phyloP scores from a whole-genome alignment of 2,113 vertebrate species.

The Epinephelus lanceolatus region DNA sequence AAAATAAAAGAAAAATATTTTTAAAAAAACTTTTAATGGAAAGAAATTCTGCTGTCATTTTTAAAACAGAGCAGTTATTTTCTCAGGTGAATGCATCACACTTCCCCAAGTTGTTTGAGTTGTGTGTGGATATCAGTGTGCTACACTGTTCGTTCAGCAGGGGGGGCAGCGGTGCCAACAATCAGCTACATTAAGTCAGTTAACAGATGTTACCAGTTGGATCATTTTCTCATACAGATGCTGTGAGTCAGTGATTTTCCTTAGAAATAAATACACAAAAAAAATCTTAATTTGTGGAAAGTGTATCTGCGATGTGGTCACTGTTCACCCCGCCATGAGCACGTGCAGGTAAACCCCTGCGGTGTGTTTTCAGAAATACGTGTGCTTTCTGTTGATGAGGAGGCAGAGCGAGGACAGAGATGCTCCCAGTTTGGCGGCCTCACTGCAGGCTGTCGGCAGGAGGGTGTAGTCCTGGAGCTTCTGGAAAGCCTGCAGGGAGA shows the following conservation, averaged over 20 bases:
- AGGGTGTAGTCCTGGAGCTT: constrained; percentile 91
- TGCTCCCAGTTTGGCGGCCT: constrained; percentile 89
- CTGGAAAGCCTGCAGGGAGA: constrained; percentile 87
- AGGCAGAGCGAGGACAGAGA: constrained; percentile 91
- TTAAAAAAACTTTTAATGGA: no score
- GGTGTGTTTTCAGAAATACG: constrained; percentile 70
- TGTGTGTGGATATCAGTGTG: not conserved
- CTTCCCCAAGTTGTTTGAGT: not conserved
- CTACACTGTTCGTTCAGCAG: constrained; percentile 15
- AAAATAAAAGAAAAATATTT: no score
- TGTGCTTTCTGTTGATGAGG: constrained; percentile 89
- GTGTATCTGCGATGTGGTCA: not conserved
- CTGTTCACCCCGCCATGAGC: not conserved
- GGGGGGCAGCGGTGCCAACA: constrained; percentile 21
- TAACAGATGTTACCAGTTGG: constrained; percentile 28
- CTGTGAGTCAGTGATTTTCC: constrained; percentile 17
- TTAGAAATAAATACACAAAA: constrained; percentile 37
- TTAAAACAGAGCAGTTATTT: no score
- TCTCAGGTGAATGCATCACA: no score
- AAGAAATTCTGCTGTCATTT: no score
- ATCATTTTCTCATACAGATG: constrained; percentile 16
- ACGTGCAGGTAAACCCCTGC: not conserved
- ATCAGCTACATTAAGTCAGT: not conserved
- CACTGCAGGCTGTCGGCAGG: constrained; percentile 91
- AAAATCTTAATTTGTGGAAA: not conserved